phyloP scores from a whole-genome alignment of 2,888 invertebrate species.

The Tenthredo notha region DNA sequence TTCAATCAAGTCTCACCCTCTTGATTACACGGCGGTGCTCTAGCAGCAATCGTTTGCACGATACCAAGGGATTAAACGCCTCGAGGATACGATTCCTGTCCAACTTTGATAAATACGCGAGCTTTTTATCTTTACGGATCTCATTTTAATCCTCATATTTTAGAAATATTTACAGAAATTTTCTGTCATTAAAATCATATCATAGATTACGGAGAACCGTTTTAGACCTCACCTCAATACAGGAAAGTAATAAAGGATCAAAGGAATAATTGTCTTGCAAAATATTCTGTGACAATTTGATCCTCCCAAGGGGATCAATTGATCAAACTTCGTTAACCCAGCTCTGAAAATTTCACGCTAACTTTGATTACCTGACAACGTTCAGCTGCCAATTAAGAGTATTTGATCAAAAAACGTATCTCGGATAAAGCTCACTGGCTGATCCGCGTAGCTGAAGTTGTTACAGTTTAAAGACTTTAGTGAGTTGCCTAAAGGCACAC shows the following conservation, averaged over 20 bases:
- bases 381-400: conserved; percentile 6
- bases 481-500: conserved; percentile 2
- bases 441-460: neutral
- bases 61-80: neutral
- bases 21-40: neutral
- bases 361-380: conserved; percentile 7
- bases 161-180: neutral
- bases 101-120: neutral
- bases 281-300: neutral
- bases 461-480: conserved; percentile 6
- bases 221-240: neutral
- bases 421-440: neutral
- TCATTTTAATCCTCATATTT: neutral
- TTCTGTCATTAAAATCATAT: neutral
- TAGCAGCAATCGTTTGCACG: neutral
- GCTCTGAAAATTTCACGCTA: neutral
- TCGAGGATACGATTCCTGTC: neutral
- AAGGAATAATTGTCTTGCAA: neutral
- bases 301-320: neutral
- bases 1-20: conserved; percentile 31
- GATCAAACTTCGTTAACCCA: neutral
- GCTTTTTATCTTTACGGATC: neutral
- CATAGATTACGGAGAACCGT: neutral
- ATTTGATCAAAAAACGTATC: conserved; percentile 12
- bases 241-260: neutral